Base-by-base conservation (phyloP, 1,140 invertebrate genomes). In the Drosophila malerkotliana region DNA sequence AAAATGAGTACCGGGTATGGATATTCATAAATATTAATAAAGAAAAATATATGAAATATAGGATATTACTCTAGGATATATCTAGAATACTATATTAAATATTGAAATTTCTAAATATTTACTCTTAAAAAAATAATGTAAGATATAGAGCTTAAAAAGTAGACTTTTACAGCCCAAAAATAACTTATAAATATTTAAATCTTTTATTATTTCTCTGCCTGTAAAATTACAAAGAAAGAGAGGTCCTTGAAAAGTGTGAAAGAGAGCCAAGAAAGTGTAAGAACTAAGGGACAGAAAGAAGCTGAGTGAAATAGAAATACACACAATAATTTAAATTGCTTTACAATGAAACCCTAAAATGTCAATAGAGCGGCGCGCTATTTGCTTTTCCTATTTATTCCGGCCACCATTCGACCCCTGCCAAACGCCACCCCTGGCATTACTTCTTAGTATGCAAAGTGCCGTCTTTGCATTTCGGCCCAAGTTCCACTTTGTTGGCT, bases 251-350 rank as follows among this genome's bases (percentile, higher is more conserved):
- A 12, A n/a, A 26, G 15, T 9, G 30, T 2, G 3, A 21, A 18
- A 3, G 26, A 45, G 24, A 8, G 48, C 9, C 8, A 58, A 32
- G 30, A 49, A 51, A 49, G 24, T 37, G 34, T 18, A 47, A 18
- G 7, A 18, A 58, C 32, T 18, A 52, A 49, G 45, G 15, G 14
- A 41, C 34, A 37, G 45, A 57, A 47, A 51, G 66, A 76, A 79
- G 57, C 74, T 55, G 79, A 82, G 78, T 37, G 51, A 71, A 71
- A 69, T 57, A 72, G 80, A 87, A 87, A 82, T 72, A 85, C 77
- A 88, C 71, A 88, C 83, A 88, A 88, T 88, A 88, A 88, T 88
- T 88, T 88, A 88, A 88, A 88, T 88, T 88, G 83, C 83, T 88
- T 88, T 88, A 88, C 83, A 88, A 88, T 88, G 83, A 88, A 88